Percentiles rank a stretch among this genome's conserved stretches.
Conservation (phyloP, 2,113 vertebrate genomes). For the Bufo gargarizans region DNA sequence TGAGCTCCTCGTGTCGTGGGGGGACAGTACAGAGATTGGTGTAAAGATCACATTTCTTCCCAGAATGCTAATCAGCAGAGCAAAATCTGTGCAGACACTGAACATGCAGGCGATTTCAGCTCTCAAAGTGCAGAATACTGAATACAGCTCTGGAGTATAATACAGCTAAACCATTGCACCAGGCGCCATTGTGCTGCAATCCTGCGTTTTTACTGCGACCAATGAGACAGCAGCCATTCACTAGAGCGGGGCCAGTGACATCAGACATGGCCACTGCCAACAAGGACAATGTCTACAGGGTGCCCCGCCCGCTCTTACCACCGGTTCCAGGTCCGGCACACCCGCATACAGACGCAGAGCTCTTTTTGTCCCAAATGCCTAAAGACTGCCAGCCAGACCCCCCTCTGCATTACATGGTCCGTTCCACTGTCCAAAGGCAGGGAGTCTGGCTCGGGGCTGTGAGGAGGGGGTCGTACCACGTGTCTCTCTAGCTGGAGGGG, state of each 20-base stretch:
- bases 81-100: too few species aligned
- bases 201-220: not conserved
- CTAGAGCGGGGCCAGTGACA: too few species aligned
- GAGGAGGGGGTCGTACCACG: slow-evolving; percentile 83
- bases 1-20: too few species aligned
- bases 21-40: too few species aligned
- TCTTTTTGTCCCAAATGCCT: slow-evolving; percentile 84
- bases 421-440: slow-evolving; percentile 84
- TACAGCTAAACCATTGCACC: too few species aligned
- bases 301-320: slow-evolving; percentile 75
- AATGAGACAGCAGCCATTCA: not conserved
- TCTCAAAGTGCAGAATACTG: not conserved
- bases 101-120: not conserved
- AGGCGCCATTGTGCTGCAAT: too few species aligned
- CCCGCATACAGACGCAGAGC: slow-evolving; percentile 90
- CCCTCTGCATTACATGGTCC: slow-evolving; percentile 83
- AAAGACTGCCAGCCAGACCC: slow-evolving; percentile 87
- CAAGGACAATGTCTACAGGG: not conserved
- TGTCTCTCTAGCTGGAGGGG: slow-evolving; percentile 88
- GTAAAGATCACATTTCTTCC: too few species aligned
- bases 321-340: slow-evolving; percentile 91
- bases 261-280: not conserved
- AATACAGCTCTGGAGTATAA: not conserved
- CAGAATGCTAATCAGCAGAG: not conserved
- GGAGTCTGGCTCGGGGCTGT: slow-evolving; percentile 88